These are phyloP conservation scores for Porites divaricata DNA, from an alignment of 92 coral and sea anemone genomes.

Conservation along the genomic window DNA sequence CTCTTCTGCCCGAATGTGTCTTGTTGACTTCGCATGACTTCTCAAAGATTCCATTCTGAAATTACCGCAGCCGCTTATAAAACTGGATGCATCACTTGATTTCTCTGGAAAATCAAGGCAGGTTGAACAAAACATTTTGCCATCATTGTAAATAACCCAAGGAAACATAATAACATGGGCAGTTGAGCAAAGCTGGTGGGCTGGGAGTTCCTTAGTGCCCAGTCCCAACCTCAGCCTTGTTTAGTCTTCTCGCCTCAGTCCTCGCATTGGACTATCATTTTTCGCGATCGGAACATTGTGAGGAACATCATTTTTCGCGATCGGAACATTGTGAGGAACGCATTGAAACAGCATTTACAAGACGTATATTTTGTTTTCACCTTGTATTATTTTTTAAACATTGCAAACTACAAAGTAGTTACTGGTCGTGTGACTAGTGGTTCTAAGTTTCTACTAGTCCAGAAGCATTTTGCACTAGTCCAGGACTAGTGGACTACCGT, in stretches of 20 bases:
- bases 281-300: constrained; percentile 11
- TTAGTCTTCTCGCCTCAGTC: constrained; percentile 27
- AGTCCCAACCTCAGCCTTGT: constrained; percentile 39
- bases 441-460: constrained; percentile 45
- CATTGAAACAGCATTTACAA: background rate
- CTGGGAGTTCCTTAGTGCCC: constrained; percentile 25
- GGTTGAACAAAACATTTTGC: constrained; percentile 28
- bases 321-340: background rate
- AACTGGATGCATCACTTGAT: constrained; percentile 29
- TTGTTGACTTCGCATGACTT: constrained; percentile 37
- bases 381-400: constrained; percentile 19
- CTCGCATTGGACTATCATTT: constrained; percentile 23
- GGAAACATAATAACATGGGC: constrained; percentile 7
- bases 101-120: constrained; percentile 31
- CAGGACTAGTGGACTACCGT: constrained; percentile 26
- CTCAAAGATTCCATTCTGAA: constrained; percentile 24
- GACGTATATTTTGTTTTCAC: constrained; percentile 25
- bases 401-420: constrained; percentile 27
- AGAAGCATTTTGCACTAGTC: constrained; percentile 39
- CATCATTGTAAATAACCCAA: constrained; percentile 19
- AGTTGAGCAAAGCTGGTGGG: constrained; percentile 20
- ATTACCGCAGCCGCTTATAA: constrained; percentile 19
- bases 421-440: constrained; percentile 48
- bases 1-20: constrained; percentile 23
- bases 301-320: constrained; percentile 10